phyloP scores from a whole-genome alignment of 2,797 vertebrate genomes.

The Siniperca scherzeri region DNA sequence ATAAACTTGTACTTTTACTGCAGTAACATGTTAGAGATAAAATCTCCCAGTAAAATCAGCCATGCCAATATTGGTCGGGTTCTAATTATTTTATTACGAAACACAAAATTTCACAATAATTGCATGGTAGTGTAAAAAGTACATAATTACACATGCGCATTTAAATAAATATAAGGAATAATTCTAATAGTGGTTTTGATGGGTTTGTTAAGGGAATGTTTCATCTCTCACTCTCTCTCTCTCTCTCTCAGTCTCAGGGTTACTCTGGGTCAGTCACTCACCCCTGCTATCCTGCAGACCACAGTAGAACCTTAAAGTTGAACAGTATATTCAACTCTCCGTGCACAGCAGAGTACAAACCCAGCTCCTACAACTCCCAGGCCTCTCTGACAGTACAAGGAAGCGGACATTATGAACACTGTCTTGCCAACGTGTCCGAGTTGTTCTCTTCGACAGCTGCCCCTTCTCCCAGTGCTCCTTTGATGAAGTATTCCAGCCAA shows the following conservation, averaged over 20 bases:
- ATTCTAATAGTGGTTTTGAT: neutral
- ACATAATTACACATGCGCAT: neutral
- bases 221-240: constrained; percentile 3
- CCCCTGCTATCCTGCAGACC: constrained; percentile 88
- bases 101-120: neutral
- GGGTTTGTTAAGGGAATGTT: neutral
- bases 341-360: constrained; percentile 70
- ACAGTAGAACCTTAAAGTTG: constrained; percentile 56
- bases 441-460: constrained; percentile 86
- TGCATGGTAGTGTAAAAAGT: neutral
- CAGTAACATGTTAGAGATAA: neutral
- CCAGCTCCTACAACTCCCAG: constrained; percentile 7
- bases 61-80: neutral
- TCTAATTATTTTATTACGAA: neutral
- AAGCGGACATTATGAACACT: constrained; percentile 78
- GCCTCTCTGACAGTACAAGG: constrained; percentile 79
- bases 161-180: neutral
- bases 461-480: constrained; percentile 86
- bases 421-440: constrained; percentile 79
- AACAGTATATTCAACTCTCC: constrained; percentile 80
- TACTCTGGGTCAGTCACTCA: constrained; percentile 63
- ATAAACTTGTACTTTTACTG: neutral
- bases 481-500: constrained; percentile 86
- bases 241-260: constrained; percentile 75
- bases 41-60: neutral